Conservation (phyloP, 2,888 invertebrate species). For the Beris chalybata region DNA sequence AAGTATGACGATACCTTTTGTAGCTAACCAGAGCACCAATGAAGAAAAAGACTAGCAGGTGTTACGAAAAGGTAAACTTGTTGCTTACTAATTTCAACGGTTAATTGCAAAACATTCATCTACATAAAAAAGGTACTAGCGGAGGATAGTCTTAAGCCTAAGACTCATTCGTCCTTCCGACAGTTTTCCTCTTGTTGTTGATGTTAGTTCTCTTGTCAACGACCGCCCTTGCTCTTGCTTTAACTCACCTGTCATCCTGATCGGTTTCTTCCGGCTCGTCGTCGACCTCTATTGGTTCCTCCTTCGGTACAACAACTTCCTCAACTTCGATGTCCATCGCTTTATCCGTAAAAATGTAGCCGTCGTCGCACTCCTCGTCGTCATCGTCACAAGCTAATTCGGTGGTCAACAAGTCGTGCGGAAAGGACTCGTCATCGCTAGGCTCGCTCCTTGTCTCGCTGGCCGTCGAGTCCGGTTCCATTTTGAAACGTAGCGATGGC, state of each 20-base stretch:
- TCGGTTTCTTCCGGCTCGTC: constrained; percentile 43
- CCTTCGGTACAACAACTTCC: constrained; percentile 48
- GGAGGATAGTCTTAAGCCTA: too few relatives aligned
- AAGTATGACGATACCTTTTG: too few relatives aligned
- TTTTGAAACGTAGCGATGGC: constrained; percentile 52
- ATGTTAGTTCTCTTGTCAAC: too few relatives aligned
- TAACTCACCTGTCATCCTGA: background rate
- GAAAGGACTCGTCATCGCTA: constrained; percentile 29
- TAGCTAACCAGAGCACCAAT: too few relatives aligned
- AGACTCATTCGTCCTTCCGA: too few relatives aligned
- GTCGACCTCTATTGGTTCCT: constrained; percentile 54
- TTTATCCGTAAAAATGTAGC: constrained; percentile 5
- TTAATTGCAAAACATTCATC: too few relatives aligned
- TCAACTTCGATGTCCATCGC: constrained; percentile 36
- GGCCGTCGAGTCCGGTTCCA: constrained; percentile 43
- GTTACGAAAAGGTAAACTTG: too few relatives aligned
- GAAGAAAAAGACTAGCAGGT: too few relatives aligned
- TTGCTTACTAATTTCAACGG: too few relatives aligned
- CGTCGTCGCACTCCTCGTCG: constrained; percentile 9
- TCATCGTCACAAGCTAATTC: constrained; percentile 23
- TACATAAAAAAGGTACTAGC: too few relatives aligned
- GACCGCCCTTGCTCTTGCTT: too few relatives aligned
- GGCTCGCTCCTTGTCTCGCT: constrained; percentile 36
- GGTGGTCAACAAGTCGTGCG: constrained; percentile 32
- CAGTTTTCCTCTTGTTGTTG: too few relatives aligned